Conservation (phyloP, 2,113 vertebrate species). For the Solenodon paradoxus region DNA sequence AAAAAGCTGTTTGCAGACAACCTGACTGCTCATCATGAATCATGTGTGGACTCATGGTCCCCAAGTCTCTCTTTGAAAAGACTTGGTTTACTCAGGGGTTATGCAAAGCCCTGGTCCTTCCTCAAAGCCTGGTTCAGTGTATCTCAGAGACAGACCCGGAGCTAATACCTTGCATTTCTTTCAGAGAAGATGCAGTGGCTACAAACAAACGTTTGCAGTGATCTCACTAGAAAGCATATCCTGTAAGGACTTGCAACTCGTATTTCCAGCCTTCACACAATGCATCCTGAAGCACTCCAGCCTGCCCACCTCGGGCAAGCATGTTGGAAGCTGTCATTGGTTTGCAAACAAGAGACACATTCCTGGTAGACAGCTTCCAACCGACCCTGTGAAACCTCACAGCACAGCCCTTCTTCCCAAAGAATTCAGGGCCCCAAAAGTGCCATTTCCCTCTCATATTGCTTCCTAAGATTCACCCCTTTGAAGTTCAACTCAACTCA, state of each 20-base stretch:
- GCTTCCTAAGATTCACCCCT: background rate
- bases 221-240: background rate
- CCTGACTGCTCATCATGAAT: background rate
- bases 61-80: background rate
- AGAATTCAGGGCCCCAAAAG: background rate
- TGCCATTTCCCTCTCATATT: background rate
- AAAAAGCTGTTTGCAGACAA: background rate
- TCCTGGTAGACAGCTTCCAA: background rate
- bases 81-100: background rate
- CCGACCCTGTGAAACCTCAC: background rate
- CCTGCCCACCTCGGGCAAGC: background rate
- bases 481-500: background rate
- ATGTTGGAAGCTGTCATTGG: background rate
- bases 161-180: too few species aligned
- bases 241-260: background rate
- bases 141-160: too few species aligned
- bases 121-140: background rate
- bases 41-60: background rate
- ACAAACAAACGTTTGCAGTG: background rate
- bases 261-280: background rate
- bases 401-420: fast-evolving
- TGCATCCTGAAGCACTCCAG: background rate
- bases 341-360: background rate
- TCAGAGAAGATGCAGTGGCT: background rate
- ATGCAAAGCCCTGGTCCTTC: background rate